These are phyloP conservation scores for Lamellibrachia luymesi DNA, from an alignment of 1,140 invertebrate species.

Conservation along the genomic window DNA sequence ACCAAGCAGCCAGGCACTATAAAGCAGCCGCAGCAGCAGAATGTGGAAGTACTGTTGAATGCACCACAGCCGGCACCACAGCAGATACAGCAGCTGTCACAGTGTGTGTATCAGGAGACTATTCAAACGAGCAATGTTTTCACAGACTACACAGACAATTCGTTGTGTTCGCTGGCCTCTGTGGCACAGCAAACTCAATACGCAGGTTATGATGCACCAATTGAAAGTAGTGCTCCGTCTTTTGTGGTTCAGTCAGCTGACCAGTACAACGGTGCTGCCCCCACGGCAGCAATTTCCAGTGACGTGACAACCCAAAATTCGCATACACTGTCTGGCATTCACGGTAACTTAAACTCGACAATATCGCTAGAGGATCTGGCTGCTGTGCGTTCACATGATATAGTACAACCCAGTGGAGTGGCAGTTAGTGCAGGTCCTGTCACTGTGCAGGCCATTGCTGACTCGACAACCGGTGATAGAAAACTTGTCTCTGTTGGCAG, in stretches of 20 bases:
- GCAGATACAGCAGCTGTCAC: neutral
- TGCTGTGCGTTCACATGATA: neutral
- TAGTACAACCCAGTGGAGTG: neutral
- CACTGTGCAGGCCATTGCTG: neutral
- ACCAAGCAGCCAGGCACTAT: neutral
- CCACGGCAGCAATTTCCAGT: neutral
- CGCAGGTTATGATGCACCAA: neutral
- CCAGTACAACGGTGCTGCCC: neutral
- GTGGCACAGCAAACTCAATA: neutral
- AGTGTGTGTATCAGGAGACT: neutral
- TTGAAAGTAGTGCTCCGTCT: neutral
- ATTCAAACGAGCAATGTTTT: neutral
- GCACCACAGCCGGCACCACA: conserved; percentile 24
- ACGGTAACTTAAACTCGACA: neutral
- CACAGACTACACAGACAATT: neutral
- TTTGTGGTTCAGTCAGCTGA: neutral
- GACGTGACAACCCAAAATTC: neutral
- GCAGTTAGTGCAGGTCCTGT: neutral
- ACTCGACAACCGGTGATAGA: neutral
- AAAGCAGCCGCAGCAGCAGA: neutral
- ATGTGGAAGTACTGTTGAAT: conserved; percentile 31
- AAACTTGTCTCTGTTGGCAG: neutral
- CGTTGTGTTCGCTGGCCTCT: neutral
- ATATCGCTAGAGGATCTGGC: neutral
- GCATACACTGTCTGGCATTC: neutral